A percentile compares a stretch with the other conserved stretches of the same genome.
phyloP scores from a whole-genome alignment of 2,797 vertebrate species.

The Enteromius paludinosus region DNA sequence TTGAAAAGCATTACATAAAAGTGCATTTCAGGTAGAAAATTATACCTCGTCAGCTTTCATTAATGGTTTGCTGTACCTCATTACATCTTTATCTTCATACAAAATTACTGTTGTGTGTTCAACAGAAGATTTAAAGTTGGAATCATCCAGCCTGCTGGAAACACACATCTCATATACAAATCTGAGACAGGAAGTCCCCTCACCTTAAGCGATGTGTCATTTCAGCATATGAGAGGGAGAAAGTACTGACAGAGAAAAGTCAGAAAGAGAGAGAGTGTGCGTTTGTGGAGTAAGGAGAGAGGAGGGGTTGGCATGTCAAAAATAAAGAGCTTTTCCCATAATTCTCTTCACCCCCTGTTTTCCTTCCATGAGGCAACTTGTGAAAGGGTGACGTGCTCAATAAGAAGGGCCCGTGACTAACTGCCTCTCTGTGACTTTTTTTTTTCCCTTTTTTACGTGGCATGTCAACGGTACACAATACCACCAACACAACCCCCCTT shows the following conservation, averaged over 20 bases:
- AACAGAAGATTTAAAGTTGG: constrained; percentile 46
- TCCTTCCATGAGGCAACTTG: constrained; percentile 45
- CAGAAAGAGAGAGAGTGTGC: constrained; percentile 37
- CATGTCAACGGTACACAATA: constrained; percentile 59
- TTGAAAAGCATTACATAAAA: not conserved
- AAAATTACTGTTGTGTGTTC: constrained; percentile 4
- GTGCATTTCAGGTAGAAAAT: not conserved
- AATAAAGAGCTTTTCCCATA: constrained; percentile 65
- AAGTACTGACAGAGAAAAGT: not conserved
- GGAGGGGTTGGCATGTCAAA: constrained; percentile 54
- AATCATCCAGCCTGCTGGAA: constrained; percentile 15
- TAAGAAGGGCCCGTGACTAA: constrained; percentile 64
- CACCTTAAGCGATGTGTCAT: constrained; percentile 37
- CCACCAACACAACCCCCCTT: constrained; percentile 57
- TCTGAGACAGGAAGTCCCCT: constrained; percentile 44
- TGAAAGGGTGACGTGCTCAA: constrained; percentile 61
- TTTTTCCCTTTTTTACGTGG: constrained; percentile 57
- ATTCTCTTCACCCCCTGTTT: constrained; percentile 55
- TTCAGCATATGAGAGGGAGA: constrained; percentile 3
- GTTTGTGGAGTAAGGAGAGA: constrained; percentile 36
- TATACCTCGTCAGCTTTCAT: not conserved
- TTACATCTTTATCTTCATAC: not conserved
- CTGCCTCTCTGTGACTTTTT: constrained; percentile 62
- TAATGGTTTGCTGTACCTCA: not conserved
- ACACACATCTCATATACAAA: constrained; percentile 40